Base-by-base conservation (phyloP, 2,113 vertebrate species). In the Murina feae region DNA sequence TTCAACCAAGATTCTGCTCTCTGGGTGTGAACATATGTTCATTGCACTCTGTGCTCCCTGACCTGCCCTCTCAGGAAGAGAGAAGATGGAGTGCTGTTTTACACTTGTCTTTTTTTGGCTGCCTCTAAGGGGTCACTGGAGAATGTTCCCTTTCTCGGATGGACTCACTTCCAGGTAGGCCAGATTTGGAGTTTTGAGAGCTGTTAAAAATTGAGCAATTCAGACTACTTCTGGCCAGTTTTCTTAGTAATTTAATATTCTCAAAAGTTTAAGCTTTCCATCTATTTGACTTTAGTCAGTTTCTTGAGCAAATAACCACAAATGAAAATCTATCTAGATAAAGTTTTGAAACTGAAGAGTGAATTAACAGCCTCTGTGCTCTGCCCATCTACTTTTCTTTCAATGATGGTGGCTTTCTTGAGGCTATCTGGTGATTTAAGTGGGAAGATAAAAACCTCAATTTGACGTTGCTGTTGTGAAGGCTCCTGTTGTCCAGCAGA, bases 221-320 rank as follows among this genome's bases (percentile, higher is more conserved):
- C 65, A 58, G 28, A 12, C 37, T 68, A 30, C 60, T 66, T 84
- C 42, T 20, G 37, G 65, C 55, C 60, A 60, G 39, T 12, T 83
- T 51, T 87, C 18, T 84, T 51, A 35, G 47, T 16, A 53, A 37
- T 69, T 90, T 51, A n/a, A 63, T 80, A 44, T 74, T 42, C 51
- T 87, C 71, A 65, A 81, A 86, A 58, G 39, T 66, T 88, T 87
- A 71, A 72, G 28, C 3, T 42, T 63, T 55, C 49, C 35, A 17
- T 39, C 39, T 35, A 75, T 71, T 69, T 76, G 51, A 32, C 68
- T 89, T 88, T 6, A 17, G 10, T 30, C 25, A 51, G 32, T 42
- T 91, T 94, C 49, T 69, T 89, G 28, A 37, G n/a, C 44, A 94
- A 75, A 81, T 35, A 79, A 49, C 20, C 55, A 93, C 49, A 80